Evolutionary conservation across 2,113 vertebrate genomes (phyloP), one percentile per base, ranked within the genome.

Genomic region (Poecile atricapillus): DNA sequence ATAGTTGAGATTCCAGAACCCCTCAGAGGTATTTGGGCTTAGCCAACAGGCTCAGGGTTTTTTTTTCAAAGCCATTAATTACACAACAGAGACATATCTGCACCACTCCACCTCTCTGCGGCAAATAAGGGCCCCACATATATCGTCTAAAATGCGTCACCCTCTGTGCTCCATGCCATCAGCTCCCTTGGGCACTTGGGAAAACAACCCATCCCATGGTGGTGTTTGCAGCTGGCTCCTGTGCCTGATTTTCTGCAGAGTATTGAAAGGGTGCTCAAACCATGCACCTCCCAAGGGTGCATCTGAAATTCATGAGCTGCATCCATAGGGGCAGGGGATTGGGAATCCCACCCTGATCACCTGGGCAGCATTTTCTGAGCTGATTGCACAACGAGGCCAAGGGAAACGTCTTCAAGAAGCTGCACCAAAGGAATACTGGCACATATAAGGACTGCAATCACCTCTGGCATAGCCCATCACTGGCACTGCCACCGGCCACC

Each of bases 1-100:
- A 97, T 97, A 97, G 96, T 93, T 97, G 94, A 87, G 91, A 97
- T 97, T 97, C 97, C 97, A 97, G 93, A 96, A 95, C 92, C 94
- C 94, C 95, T 97, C 94, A 91, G 96, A 95, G 95, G 95, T 95
- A 97, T 97, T 96, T 10, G 52, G 92, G 93, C 95, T 97, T 96
- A 95, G 96, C 88, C 90, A 97, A 96, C 93, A 96, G 95, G 70
- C 84, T 96, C 15, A 11, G 9, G 2, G 0, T 3, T 44, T 74
- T 80, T 78, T 95, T 97, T 81, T 37, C 69, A 80, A 93, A 96
- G 86, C 78, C 89, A 97, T 97, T 97, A 97, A 96, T 97, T 97
- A 93, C 88, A 96, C 93, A 95, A 95, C 92, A 76, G 95, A 97
- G 94, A 96, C 50, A 4, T 92, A 96, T 95, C 94, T 96, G 75